Evolutionary conservation across 2,113 vertebrate genomes (phyloP).

Genomic region (Petromus typicus): DNA sequence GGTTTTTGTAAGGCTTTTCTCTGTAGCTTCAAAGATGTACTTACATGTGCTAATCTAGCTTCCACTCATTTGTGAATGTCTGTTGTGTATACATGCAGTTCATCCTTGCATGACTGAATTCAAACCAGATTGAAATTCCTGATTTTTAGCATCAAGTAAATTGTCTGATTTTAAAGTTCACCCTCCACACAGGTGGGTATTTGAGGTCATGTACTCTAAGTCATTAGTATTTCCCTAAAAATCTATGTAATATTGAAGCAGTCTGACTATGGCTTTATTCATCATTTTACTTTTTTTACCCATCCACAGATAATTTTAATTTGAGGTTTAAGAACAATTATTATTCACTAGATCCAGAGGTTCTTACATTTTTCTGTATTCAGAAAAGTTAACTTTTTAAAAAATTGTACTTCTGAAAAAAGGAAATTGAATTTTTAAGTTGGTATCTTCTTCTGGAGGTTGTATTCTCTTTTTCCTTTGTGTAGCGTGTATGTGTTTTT

Average conservation of each 20-base stretch:
- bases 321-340: not conserved
- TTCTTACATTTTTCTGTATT: slow-evolving; percentile 36
- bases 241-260: not conserved
- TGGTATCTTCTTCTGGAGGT: not conserved
- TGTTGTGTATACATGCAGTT: not conserved
- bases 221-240: slow-evolving; percentile 1
- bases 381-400: slow-evolving; percentile 35
- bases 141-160: not conserved
- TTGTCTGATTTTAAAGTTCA: slow-evolving; percentile 15
- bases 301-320: slow-evolving; percentile 23
- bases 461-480: not conserved
- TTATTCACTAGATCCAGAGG: not conserved
- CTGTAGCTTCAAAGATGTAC: not conserved
- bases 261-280: not conserved
- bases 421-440: not conserved
- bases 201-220: slow-evolving; percentile 9
- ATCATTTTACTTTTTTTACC: not conserved
- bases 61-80: not conserved
- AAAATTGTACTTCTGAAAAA: not conserved
- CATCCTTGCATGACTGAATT: not conserved
- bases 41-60: not conserved
- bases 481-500: not conserved
- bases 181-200: slow-evolving; percentile 13
- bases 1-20: slow-evolving; percentile 33
- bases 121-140: slow-evolving; percentile 42